Evolutionary conservation across 2,888 invertebrate species (phyloP), one percentile per base, ranked within the genome.

Genomic region (Campopleginae sp.): DNA sequence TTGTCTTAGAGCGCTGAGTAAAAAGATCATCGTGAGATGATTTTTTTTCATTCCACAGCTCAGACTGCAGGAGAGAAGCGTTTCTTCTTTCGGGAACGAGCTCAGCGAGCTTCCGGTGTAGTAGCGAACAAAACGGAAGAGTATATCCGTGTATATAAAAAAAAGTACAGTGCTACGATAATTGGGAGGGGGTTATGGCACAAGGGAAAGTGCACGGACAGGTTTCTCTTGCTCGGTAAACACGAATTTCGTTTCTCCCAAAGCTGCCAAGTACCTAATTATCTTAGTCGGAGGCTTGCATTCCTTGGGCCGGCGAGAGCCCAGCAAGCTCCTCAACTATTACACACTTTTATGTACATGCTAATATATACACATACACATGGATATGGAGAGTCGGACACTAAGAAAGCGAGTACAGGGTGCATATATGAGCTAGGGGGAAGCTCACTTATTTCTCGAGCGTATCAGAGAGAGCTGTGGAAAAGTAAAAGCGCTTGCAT

Each of bases 231-330:
- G 61, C 80, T 82, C 66, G 77, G 85, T 85, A 82, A 85, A 85
- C 85, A 85, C 77, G 80, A 85, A 82, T 85, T 82, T 85, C 80
- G 71, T 82, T 85, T 82, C 74, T 77, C 44, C 71, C 77, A 76
- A 77, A 85, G 82, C 72, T 85, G 72, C 82, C 82, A 80, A 82
- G 85, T 82, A 77, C 80, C 85, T 85, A 80, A 85, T 85, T 85
- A 85, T 77, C 82, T 82, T 74, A 77, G 85, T 77, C 80, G 72
- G 80, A 72, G 76, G 75, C 38, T 38, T 38, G 38, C 19, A 42
- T 51, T 46, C 78, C 42, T 44, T 68, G 17, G 27, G 4, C 63
- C 66, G 72, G 77, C 54, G 27, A 68, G n/a, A 65, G 76, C 38
- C 58, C 33, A 68, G 68, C 51, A 19, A 44, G 44, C 58, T 74